Evolutionary conservation across 2,888 invertebrate species (phyloP).

Genomic region (Ecliptopera silaceata): DNA sequence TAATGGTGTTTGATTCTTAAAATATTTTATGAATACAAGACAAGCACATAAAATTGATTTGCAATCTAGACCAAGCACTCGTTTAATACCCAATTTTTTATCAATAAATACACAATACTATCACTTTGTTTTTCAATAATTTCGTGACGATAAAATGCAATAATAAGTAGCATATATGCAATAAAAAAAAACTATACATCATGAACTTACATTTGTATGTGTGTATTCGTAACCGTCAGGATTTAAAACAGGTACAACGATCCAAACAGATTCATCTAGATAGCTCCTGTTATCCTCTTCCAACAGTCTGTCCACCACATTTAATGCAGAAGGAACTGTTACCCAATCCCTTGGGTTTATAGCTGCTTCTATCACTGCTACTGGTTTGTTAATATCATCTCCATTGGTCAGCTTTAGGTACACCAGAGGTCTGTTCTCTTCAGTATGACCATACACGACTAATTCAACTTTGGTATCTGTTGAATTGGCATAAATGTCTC

Average conservation of each 20-base stretch:
- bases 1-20: too few relatives aligned
- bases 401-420: slow-evolving; percentile 76
- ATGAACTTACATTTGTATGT: slow-evolving; percentile 74
- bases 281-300: slow-evolving; percentile 67
- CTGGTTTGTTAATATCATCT: slow-evolving; percentile 63
- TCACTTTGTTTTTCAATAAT: background rate
- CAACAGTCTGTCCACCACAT: slow-evolving; percentile 83
- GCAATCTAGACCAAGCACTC: too few relatives aligned
- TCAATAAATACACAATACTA: too few relatives aligned
- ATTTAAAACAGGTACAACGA: slow-evolving; percentile 86
- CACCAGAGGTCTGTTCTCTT: slow-evolving; percentile 55
- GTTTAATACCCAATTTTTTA: too few relatives aligned
- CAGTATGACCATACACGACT: slow-evolving; percentile 54
- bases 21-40: too few relatives aligned
- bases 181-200: background rate
- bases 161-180: too few relatives aligned
- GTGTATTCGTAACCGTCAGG: slow-evolving; percentile 89
- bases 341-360: slow-evolving; percentile 89
- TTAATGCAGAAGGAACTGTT: slow-evolving; percentile 85
- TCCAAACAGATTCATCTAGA: slow-evolving; percentile 84
- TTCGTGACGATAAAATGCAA: background rate
- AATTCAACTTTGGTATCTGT: slow-evolving; percentile 44
- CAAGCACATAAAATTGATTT: too few relatives aligned
- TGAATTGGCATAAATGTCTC: slow-evolving; percentile 43
- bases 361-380: slow-evolving; percentile 83